A percentile compares a stretch with the other conserved stretches of the same genome.
Evolutionary conservation across 2,797 vertebrate genomes (phyloP).

Genomic region (Chaenodraco wilsoni): DNA sequence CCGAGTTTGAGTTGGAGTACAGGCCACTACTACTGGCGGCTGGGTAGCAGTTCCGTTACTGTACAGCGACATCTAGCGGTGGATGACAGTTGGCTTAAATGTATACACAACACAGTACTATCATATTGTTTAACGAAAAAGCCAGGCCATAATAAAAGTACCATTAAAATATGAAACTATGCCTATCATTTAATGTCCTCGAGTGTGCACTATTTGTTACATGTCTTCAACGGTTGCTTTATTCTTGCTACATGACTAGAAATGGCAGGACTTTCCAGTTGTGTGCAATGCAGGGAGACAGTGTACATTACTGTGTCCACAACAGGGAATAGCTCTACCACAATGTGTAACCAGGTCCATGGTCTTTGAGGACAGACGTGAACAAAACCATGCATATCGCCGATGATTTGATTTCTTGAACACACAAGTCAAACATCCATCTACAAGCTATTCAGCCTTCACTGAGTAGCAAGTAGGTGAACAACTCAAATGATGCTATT

Average conservation of each 20-base stretch:
- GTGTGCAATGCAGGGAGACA: neutral
- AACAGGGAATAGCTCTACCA: no score
- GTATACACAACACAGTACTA: neutral
- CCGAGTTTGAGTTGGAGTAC: slow-evolving; percentile 48
- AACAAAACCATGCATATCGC: neutral
- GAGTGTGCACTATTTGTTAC: neutral
- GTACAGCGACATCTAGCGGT: slow-evolving; percentile 61
- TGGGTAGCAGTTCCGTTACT: slow-evolving; percentile 11
- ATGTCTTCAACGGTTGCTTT: neutral
- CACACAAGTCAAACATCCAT: neutral
- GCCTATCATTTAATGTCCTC: neutral
- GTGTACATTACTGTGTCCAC: no score
- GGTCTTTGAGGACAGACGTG: neutral
- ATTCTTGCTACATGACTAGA: neutral
- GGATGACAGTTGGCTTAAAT: neutral
- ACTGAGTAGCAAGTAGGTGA: neutral
- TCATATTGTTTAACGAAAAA: no score
- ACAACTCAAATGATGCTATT: neutral
- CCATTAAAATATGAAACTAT: no score
- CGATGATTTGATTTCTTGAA: neutral
- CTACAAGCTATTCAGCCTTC: neutral
- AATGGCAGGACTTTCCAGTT: neutral
- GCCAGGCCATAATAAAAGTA: no score
- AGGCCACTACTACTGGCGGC: slow-evolving; percentile 29
- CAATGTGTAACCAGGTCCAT: no score